Conservation (phyloP, 2,888 invertebrate genomes). For the Mactromeris polynyma region DNA sequence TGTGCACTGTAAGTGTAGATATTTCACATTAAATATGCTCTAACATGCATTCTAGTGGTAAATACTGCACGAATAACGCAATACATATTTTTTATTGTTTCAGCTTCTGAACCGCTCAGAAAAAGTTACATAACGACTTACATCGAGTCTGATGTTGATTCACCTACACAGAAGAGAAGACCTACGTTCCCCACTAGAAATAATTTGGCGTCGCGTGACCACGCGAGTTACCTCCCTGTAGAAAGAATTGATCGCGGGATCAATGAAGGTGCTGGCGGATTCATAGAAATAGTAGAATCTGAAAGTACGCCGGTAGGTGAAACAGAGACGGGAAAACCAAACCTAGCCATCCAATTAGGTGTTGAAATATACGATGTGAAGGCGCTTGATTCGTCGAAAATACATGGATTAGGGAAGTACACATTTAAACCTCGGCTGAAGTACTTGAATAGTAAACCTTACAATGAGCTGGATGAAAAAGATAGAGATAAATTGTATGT, state of each 20-base stretch:
- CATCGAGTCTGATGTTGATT: neutral
- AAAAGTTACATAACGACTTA: conserved; percentile 38
- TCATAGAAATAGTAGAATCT: neutral
- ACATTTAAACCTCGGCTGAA: conserved; percentile 61
- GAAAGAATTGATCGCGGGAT: neutral
- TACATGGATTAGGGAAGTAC: conserved; percentile 48
- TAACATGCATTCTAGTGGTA: too few species aligned
- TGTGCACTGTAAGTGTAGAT: neutral
- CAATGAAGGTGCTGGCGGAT: neutral
- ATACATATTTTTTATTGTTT: neutral
- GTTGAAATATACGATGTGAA: conserved; percentile 45
- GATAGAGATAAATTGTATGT: conserved; percentile 40
- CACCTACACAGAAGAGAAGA: neutral
- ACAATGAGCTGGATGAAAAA: conserved; percentile 27
- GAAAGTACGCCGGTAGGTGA: neutral
- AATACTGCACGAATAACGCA: too few species aligned
- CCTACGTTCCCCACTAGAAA: neutral
- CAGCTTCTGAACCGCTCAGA: conserved; percentile 40
- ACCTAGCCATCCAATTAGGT: conserved; percentile 24
- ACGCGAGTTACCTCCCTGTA: neutral
- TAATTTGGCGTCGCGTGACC: neutral
- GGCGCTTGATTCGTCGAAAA: neutral
- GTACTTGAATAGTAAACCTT: conserved; percentile 35
- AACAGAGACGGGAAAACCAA: neutral
- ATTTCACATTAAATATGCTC: too few species aligned